Conservation (phyloP, 2,113 vertebrate genomes). For the Alethe diademata region DNA sequence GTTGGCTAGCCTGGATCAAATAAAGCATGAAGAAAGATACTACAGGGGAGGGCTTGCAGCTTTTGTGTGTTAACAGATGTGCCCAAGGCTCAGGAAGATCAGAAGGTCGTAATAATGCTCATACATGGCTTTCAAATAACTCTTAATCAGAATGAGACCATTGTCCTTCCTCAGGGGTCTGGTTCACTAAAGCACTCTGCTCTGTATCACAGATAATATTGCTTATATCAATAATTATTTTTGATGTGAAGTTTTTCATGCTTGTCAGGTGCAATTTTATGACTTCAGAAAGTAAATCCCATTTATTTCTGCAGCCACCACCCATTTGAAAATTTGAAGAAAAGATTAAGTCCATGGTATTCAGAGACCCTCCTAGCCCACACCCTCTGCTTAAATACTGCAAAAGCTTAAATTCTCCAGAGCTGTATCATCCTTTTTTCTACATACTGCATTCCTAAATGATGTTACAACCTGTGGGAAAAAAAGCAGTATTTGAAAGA, state of each 20-base stretch:
- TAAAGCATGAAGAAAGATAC: background rate
- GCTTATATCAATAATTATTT: background rate
- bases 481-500: background rate
- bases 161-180: background rate
- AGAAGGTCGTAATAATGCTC: background rate
- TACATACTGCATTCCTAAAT: background rate
- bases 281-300: background rate
- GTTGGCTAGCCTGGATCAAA: background rate
- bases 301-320: background rate
- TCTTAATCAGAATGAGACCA: background rate
- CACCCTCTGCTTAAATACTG: background rate
- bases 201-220: background rate
- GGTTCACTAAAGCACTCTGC: background rate
- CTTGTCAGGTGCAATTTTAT: background rate
- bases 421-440: background rate
- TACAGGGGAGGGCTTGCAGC: background rate
- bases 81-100: background rate
- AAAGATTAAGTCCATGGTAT: background rate
- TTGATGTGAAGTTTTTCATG: background rate
- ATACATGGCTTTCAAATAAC: background rate
- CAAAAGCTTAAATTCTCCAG: background rate
- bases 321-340: background rate
- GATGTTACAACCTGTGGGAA: background rate
- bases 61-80: background rate
- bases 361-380: background rate